Evolutionary conservation across 2,113 vertebrate species (phyloP).

Genomic region (Mirza zaza): DNA sequence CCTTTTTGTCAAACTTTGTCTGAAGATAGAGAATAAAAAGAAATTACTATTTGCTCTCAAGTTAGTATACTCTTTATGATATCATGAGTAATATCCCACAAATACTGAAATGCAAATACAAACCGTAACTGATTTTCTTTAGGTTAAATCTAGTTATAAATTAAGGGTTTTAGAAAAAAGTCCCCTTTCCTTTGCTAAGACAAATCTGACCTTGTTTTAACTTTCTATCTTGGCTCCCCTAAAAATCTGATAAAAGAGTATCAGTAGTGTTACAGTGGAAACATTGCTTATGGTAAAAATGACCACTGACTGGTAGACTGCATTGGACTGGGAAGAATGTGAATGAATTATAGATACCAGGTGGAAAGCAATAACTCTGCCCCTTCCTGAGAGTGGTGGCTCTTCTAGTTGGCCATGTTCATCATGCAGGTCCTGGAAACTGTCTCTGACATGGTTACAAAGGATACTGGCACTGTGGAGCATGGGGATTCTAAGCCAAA

Average conservation of each 20-base stretch:
- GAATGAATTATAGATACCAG: background rate
- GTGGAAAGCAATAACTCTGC: background rate
- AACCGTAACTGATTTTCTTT: background rate
- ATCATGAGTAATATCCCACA: background rate
- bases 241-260: background rate
- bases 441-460: background rate
- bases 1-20: slow-evolving; percentile 95
- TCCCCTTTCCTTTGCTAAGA: background rate
- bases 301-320: background rate
- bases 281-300: background rate
- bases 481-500: background rate
- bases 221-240: background rate
- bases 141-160: background rate
- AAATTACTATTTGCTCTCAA: background rate
- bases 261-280: background rate
- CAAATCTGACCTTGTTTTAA: background rate
- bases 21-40: slow-evolving; percentile 75
- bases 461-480: background rate
- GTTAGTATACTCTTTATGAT: background rate
- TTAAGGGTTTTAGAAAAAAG: background rate
- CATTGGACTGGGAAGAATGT: background rate
- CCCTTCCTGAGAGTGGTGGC: background rate
- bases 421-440: background rate
- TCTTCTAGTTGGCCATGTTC: background rate
- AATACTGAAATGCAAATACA: background rate